phyloP scores from a whole-genome alignment of 2,888 invertebrate species.

The Nephrotoma appendiculata region DNA sequence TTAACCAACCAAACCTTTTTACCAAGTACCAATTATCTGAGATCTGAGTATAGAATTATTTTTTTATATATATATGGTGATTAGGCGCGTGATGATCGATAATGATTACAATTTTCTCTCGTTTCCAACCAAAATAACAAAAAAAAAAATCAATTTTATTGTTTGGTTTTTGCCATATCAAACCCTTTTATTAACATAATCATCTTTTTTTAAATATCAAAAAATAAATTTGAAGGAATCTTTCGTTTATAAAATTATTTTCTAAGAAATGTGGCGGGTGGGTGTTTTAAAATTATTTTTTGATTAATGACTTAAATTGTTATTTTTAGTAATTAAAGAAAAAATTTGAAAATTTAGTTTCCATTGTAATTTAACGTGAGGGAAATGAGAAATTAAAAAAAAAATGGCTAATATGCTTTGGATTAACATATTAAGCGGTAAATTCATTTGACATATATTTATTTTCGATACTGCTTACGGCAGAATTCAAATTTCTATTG shows the following conservation, averaged over 20 bases:
- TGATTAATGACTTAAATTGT: neutral
- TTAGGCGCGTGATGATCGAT: neutral
- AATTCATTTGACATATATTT: too few relatives aligned
- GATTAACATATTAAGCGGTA: too few relatives aligned
- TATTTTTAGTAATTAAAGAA: neutral
- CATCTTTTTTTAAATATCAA: neutral
- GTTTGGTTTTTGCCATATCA: neutral
- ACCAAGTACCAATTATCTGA: neutral
- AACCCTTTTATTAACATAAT: neutral
- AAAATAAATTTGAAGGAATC: neutral
- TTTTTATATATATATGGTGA: neutral
- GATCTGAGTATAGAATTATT: neutral
- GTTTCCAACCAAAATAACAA: neutral
- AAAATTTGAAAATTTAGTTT: neutral
- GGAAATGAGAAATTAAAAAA: too few relatives aligned
- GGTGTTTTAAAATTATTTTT: neutral
- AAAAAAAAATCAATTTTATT: neutral
- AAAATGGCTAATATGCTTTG: too few relatives aligned
- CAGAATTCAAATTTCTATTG: too few relatives aligned
- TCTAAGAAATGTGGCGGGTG: neutral
- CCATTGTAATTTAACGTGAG: neutral
- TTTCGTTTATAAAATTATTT: neutral
- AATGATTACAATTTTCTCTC: neutral
- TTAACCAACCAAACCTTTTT: neutral
- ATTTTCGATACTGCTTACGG: too few relatives aligned